phyloP scores from a whole-genome alignment of 2,888 invertebrate species.

The Papilio protenor region DNA sequence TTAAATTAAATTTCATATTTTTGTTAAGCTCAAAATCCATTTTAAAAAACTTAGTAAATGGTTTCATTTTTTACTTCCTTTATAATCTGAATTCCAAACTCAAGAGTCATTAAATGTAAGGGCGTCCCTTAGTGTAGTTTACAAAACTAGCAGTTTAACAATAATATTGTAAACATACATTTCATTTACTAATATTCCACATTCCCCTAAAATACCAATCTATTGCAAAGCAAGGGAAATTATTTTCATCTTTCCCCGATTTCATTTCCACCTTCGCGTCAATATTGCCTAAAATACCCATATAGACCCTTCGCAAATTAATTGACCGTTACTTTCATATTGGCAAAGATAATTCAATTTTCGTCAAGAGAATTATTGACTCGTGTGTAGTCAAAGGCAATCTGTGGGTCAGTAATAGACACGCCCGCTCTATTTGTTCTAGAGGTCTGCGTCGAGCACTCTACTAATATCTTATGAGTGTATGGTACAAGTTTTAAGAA shows the following conservation, averaged over 20 bases:
- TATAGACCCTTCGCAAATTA: slow-evolving; percentile 35
- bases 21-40: too few species aligned
- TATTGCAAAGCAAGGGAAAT: not conserved
- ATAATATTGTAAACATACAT: too few species aligned
- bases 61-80: too few species aligned
- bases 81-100: too few species aligned
- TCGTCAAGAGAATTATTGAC: slow-evolving; percentile 23
- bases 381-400: slow-evolving; percentile 48
- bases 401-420: slow-evolving; percentile 51
- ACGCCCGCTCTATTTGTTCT: slow-evolving; percentile 51
- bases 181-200: not conserved
- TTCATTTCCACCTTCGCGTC: slow-evolving; percentile 12
- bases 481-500: slow-evolving; percentile 41
- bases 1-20: too few species aligned
- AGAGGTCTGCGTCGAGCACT: slow-evolving; percentile 46
- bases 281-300: slow-evolving; percentile 12
- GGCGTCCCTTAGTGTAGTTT: too few species aligned
- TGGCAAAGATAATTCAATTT: slow-evolving; percentile 39
- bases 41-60: too few species aligned
- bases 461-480: slow-evolving; percentile 45
- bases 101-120: too few species aligned
- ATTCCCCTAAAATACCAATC: not conserved
- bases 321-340: slow-evolving; percentile 40
- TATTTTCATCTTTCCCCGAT: not conserved
- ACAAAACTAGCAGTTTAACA: too few species aligned